These are phyloP conservation scores for Lasiommata megera DNA, from an alignment of 2,888 invertebrate genomes.

Conservation along the genomic window DNA sequence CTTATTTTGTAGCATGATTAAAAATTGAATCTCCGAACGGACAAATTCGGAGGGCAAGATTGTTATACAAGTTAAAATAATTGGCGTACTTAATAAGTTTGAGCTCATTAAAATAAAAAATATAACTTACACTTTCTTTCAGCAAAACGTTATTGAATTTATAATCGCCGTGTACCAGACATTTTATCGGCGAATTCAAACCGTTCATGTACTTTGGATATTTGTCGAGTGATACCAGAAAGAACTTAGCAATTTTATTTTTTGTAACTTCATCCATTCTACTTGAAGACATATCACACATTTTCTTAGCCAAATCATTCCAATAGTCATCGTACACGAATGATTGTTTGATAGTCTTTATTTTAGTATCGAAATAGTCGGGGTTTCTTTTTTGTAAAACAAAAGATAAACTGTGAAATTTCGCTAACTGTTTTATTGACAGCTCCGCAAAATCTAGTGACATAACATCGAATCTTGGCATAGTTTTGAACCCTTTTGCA, in stretches of 20 bases:
- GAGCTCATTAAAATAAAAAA: background rate
- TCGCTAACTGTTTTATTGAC: conserved; percentile 51
- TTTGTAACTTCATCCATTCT: conserved; percentile 38
- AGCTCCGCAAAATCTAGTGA: conserved; percentile 47
- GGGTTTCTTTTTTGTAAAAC: conserved; percentile 43
- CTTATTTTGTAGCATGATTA: too few relatives aligned
- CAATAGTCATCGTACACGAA: conserved; percentile 41
- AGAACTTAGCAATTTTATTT: conserved; percentile 35
- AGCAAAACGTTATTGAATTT: conserved; percentile 55
- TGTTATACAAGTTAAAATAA: too few relatives aligned
- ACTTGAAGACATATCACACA: conserved; percentile 32
- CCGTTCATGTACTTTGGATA: conserved; percentile 39
- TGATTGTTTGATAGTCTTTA: conserved; percentile 30
- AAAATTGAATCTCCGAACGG: too few relatives aligned
- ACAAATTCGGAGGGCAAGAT: too few relatives aligned
- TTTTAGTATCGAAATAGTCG: conserved; percentile 44
- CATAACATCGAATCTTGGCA: conserved; percentile 45
- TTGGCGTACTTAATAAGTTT: too few relatives aligned
- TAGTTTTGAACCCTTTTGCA: conserved; percentile 45
- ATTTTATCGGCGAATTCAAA: conserved; percentile 30
- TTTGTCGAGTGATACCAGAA: conserved; percentile 34
- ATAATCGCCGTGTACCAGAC: conserved; percentile 60
- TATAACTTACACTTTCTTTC: conserved; percentile 48
- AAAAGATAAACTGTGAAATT: conserved; percentile 53
- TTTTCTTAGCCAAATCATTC: conserved; percentile 34